Evolutionary conservation across 2,113 vertebrate genomes (phyloP).

Genomic region (Cinclus cinclus): DNA sequence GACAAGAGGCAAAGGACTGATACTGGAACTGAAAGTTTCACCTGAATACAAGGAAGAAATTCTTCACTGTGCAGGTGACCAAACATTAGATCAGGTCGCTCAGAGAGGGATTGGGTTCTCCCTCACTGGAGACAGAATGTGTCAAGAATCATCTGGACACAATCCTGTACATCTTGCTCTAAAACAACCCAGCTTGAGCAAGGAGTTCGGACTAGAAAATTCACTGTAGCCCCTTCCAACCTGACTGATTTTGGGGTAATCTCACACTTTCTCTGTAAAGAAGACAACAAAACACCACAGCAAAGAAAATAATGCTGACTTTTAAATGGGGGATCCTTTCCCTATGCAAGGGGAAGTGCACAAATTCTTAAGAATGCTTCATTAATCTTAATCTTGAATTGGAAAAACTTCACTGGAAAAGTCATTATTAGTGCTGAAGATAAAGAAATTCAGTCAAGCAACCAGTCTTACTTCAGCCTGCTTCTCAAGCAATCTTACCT

Average conservation of each 20-base stretch:
- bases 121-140: too few relatives aligned
- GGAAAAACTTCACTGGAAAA: background rate
- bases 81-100: too few relatives aligned
- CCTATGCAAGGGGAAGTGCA: background rate
- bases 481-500: conserved; percentile 59
- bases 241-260: background rate
- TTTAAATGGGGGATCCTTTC: background rate
- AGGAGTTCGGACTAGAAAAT: too few relatives aligned
- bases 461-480: background rate
- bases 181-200: too few relatives aligned
- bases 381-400: background rate
- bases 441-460: background rate
- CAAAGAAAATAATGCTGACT: background rate
- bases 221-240: too few relatives aligned
- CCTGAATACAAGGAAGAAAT: too few relatives aligned
- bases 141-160: too few relatives aligned
- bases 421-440: background rate
- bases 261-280: background rate
- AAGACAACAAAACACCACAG: background rate
- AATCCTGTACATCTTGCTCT: too few relatives aligned
- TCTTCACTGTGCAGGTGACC: too few relatives aligned
- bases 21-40: too few relatives aligned
- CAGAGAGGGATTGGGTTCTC: too few relatives aligned
- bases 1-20: too few relatives aligned
- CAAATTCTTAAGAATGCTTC: background rate